Base-by-base conservation (phyloP, 2,797 vertebrate genomes). In the Sandelia bainsii region DNA sequence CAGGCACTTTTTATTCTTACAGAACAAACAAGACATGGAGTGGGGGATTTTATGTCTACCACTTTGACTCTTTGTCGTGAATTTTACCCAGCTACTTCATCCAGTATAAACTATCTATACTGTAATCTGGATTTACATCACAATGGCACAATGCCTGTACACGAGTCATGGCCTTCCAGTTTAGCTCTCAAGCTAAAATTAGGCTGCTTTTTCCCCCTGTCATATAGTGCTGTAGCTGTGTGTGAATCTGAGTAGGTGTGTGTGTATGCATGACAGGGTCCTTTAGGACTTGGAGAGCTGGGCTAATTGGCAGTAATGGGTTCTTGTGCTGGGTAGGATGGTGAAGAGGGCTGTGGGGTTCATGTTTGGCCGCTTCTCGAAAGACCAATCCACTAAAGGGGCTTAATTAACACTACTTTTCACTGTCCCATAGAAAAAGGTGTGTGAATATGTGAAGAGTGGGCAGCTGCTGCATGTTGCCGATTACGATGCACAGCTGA, bases 251-350 rank as follows among this genome's bases (percentile, higher is more conserved):
- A 68, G 50, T 57, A 52, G 48, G 53, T 42, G 46, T 29, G 53
- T 34, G 62, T 72, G 72, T 74, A 56, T 72, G 67, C 34, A 5
- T 85, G 85, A 75, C 56, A 6, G 56, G 50, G 75, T 82, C 83
- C 85, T 81, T 91, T 89, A 89, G 60, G 71, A 80, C 69, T 72
- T 11, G 75, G 72, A 89, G 83, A 81, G 84, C 72, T 72, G 64
- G 67, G 71, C 73, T 92, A 91, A 92, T 91, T 92, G 88, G 72
- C 81, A 82, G 69, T 90, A 92, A 92, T 89, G 80, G 82, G 68
- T 85, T 87, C 69, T 79, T 85, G 67, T 77, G 74, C 67, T 70
- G 51, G 75, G 75, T 57, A 46, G 45, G 69, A 37, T 27, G 75
- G 70, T 68, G 65, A 69, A 79, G 64, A 81, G 72, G 80, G 71